Evolutionary conservation across 2,888 invertebrate species (phyloP), one percentile per base, ranked within the genome.

Genomic region (Allophyes oxyacanthae): DNA sequence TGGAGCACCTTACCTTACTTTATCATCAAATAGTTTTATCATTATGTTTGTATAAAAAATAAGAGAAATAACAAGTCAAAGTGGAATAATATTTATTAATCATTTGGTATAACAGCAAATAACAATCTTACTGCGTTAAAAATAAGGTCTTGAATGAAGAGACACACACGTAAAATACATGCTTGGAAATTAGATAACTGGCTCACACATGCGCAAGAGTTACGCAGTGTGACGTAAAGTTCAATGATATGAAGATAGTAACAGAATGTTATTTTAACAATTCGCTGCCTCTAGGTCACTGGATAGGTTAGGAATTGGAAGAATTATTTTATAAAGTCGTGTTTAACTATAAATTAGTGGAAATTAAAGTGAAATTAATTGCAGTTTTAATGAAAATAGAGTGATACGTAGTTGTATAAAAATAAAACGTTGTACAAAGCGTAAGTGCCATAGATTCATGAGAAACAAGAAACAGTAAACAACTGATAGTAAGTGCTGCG

Each of bases 401-500:
- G 53, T 60, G 32, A n/a, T 25, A 51, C 6, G 15, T 13, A 34
- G 9, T 48, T n/a, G 0, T 10, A 11, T 41, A 32, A 36, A 14
- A 42, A 11, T 53, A 52, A 28, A 14, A 64, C 42, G 45, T 33
- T 33, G 15, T 53, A 36, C 0, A 11, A 69, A 43, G 14, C 30
- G 28, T 41, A 14, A 54, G 37, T 59, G 72, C 26, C 10, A 41
- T 26, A 45, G 42, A 54, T 64, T 51, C 5, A 37, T 54, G 55
- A 62, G 64, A 71, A 64, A 68, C 44, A 70, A 67, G 46, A 45
- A 54, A 38, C 51, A 63, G 72, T 77, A 79, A 81, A 83, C 81
- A 82, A 77, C 71, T 77, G 81, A 82, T 81, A 82, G 51, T 54
- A 46, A 49, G 57, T 54, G 54, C 55, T 64, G 42, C 40, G 45